Percentiles rank a stretch among this genome's conserved stretches.
These are phyloP conservation scores for Asteroscopus sphinx DNA, from an alignment of 2,888 invertebrate species.

Conservation along the genomic window DNA sequence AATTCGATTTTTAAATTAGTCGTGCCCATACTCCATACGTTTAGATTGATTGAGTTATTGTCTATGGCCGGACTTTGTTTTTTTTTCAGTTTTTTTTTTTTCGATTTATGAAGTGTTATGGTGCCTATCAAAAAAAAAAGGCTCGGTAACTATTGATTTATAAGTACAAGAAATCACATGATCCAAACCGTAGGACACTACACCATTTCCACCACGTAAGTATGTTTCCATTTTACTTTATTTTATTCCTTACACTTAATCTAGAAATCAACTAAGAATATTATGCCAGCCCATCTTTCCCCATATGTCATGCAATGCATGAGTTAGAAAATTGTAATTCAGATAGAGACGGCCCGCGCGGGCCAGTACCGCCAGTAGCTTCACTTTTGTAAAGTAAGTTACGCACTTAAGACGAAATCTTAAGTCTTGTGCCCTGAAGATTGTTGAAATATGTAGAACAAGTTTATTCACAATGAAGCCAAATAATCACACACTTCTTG, in stretches of 20 bases:
- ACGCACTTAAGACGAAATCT: no score
- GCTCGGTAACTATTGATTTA: no score
- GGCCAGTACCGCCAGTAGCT: no score
- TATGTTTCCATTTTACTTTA: conserved; percentile 5
- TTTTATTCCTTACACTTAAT: no score
- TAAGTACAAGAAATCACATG: not conserved
- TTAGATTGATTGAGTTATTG: conserved; percentile 13
- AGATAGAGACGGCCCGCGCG: no score
- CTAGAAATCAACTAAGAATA: not conserved
- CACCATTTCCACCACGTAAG: not conserved
- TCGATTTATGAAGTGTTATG: not conserved
- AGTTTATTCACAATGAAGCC: no score
- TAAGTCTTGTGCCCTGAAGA: no score
- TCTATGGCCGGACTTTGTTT: not conserved
- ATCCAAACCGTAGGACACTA: not conserved
- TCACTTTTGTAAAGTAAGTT: no score
- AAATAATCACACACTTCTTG: no score
- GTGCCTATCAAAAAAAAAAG: not conserved
- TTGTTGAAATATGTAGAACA: no score
- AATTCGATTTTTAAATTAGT: conserved; percentile 41
- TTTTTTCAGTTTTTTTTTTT: not conserved
- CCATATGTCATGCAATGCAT: no score
- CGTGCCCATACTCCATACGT: not conserved
- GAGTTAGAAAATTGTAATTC: no score
- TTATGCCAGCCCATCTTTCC: conserved; percentile 1